Evolutionary conservation across 2,797 vertebrate genomes (phyloP), one percentile per base, ranked within the genome.

Genomic region (Hoplostethus mediterraneus): DNA sequence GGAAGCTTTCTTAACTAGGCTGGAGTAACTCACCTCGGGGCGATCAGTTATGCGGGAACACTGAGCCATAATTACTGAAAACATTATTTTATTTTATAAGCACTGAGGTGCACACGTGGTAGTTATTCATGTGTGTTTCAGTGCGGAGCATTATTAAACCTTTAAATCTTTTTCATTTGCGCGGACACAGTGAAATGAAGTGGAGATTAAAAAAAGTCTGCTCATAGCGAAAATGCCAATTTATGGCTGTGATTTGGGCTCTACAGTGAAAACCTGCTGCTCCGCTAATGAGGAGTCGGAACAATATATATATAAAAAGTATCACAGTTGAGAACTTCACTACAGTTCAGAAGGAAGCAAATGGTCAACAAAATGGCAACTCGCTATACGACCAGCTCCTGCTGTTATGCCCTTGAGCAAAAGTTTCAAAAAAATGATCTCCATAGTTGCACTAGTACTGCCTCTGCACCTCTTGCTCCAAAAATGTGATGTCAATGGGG

Each of bases 21-120:
- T 14, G 40, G 28, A 56, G 25, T 61, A 64, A 55, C 56, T 67
- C 63, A 69, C 61, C 51, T 75, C 60, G 36, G 60, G 74, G 79
- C 44, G 56, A 52, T 51, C 57, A 42, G 61, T 62, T 70, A 73
- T 60, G n/a, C 66, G 65, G 70, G 62, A 77, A 44, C 70, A 53
- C 49, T 63, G 38, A 51, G 73, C 58, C 38, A 9, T 40, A 73
- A 70, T 81, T 58, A 77, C 66, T 58, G 28, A 57, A 44, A 52
- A 72, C 63, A 81, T 77, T 70, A 38, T 70, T 70, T 70, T 48
- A 66, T 73, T 81, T 77, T 77, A 77, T 69, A 70, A 77, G 61
- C 74, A 81, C 48, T 44, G 63, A 61, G 61, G 42, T 33, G 61
- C 67, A 73, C 49, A 63, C 66, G 57, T 72, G 63, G 44, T 65